Evolutionary conservation across 92 coral and sea anemone genomes (phyloP).

Genomic region (Porites lobata): DNA sequence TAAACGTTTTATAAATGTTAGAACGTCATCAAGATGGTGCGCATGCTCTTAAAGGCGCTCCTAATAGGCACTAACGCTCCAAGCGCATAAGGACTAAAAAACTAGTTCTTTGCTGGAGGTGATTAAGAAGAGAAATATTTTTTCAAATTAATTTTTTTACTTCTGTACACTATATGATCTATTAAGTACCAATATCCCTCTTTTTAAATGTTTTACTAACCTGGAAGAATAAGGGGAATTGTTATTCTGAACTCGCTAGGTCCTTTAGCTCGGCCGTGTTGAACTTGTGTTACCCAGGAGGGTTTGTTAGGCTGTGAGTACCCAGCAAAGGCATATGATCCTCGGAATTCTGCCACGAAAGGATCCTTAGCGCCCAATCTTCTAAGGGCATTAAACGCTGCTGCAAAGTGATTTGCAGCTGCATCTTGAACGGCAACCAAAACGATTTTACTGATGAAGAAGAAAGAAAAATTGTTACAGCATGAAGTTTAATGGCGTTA

Average conservation of each 20-base stretch:
- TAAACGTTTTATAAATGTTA: too few species aligned
- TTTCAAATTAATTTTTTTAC: too few species aligned
- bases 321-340: constrained; percentile 44
- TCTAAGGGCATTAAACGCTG: constrained; percentile 21
- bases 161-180: too few species aligned
- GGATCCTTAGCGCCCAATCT: constrained; percentile 44
- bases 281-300: constrained; percentile 16
- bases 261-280: neutral
- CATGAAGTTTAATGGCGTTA: too few species aligned
- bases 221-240: neutral
- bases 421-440: constrained; percentile 52
- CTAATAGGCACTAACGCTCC: too few species aligned
- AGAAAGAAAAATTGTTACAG: neutral
- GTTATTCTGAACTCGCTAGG: constrained; percentile 38
- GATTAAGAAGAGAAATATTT: too few species aligned
- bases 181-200: too few species aligned
- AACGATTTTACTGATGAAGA: constrained; percentile 31
- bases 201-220: neutral
- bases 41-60: too few species aligned
- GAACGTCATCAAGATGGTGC: too few species aligned
- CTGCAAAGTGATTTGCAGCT: neutral
- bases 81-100: too few species aligned
- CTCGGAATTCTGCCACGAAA: neutral
- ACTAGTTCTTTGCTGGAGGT: too few species aligned
- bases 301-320: constrained; percentile 4